A percentile compares a stretch with the other conserved stretches of the same genome.
These are phyloP conservation scores for Oncopeltus fasciatus DNA, from an alignment of 1,140 invertebrate species.

Conservation along the genomic window DNA sequence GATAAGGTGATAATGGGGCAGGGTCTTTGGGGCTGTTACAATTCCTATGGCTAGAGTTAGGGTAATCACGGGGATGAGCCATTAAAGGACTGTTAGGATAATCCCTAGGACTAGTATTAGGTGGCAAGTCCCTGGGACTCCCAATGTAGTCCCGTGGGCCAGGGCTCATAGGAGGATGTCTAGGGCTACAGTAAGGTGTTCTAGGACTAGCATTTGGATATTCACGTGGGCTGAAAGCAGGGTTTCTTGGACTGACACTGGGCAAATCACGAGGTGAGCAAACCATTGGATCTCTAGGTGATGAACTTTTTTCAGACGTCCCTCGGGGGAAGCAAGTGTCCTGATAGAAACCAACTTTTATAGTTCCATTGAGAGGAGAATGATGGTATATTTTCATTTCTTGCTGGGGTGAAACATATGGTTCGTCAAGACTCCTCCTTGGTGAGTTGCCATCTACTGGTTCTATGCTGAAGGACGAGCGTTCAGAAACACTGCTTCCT, in stretches of 20 bases:
- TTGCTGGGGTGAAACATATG: slow-evolving; percentile 46
- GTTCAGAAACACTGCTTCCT: slow-evolving; percentile 54
- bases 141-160: slow-evolving; percentile 9
- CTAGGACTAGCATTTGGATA: slow-evolving; percentile 9
- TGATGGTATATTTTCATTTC: slow-evolving; percentile 46
- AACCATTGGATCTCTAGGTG: slow-evolving; percentile 24
- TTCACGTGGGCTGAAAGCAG: slow-evolving; percentile 22
- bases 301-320: slow-evolving; percentile 53
- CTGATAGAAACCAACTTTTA: slow-evolving; percentile 63
- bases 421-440: slow-evolving; percentile 43
- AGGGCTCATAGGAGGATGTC: neutral
- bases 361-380: slow-evolving; percentile 49
- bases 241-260: slow-evolving; percentile 21
- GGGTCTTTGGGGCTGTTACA: slow-evolving; percentile 15
- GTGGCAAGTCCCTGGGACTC: slow-evolving; percentile 7
- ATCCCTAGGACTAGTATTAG: slow-evolving; percentile 2
- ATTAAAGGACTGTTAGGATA: slow-evolving; percentile 1
- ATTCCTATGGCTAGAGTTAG: neutral
- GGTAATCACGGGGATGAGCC: neutral
- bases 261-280: slow-evolving; percentile 25
- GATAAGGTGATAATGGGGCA: slow-evolving; percentile 15
- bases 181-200: slow-evolving; percentile 1
- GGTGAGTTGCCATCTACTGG: slow-evolving; percentile 43
- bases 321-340: slow-evolving; percentile 51
- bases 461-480: slow-evolving; percentile 59